A percentile compares a stretch with the other conserved stretches of the same genome.
phyloP scores from a whole-genome alignment of 2,888 invertebrate species.

The Pelosia muscerda region DNA sequence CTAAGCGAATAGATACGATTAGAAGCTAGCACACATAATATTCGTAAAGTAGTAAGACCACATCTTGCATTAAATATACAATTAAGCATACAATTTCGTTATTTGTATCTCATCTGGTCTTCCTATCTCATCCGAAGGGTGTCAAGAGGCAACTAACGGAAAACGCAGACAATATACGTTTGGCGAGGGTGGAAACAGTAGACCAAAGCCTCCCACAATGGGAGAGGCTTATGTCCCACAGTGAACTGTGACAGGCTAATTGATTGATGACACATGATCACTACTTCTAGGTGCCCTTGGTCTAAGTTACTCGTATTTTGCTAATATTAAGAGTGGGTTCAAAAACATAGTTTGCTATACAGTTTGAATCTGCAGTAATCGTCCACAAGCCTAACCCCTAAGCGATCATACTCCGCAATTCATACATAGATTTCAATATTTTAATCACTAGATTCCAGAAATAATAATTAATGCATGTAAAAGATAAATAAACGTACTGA shows the following conservation, averaged over 20 bases:
- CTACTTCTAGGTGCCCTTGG: background rate
- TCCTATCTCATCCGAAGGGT: no score
- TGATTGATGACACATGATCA: no score
- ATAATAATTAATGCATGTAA: background rate
- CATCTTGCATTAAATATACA: no score
- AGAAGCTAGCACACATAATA: background rate
- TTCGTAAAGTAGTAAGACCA: background rate
- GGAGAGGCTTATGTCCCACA: no score
- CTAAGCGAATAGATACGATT: background rate
- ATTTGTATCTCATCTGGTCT: no score
- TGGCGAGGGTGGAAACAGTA: no score
- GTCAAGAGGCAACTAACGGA: no score
- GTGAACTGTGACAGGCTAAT: no score
- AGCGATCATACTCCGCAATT: no score
- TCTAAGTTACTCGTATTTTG: background rate
- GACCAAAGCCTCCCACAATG: no score
- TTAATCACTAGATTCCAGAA: background rate
- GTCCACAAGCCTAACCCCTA: background rate
- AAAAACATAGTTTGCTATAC: background rate
- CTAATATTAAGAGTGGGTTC: background rate
- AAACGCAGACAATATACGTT: no score
- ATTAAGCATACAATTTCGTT: no score
- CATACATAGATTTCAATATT: background rate
- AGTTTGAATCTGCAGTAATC: background rate
- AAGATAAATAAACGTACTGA: conserved; percentile 62